A percentile compares a stretch with the other conserved stretches of the same genome.
These are phyloP conservation scores for Exocentrus adspersus DNA, from an alignment of 2,888 invertebrate genomes.

Conservation along the genomic window DNA sequence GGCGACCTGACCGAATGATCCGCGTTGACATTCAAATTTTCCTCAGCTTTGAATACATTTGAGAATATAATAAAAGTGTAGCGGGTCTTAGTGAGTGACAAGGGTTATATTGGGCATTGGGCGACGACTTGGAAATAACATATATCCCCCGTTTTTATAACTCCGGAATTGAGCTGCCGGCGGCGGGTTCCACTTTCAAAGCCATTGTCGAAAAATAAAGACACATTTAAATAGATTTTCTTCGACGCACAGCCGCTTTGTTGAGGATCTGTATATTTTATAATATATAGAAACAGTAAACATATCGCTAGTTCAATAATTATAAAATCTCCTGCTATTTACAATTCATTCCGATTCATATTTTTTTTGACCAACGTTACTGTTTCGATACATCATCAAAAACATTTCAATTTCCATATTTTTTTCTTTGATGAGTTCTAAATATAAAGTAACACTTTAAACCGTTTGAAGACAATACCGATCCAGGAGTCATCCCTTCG, in stretches of 20 bases:
- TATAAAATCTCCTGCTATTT: no score
- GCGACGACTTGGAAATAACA: constrained; percentile 50
- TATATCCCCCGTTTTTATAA: constrained; percentile 50
- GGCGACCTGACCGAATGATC: constrained; percentile 59
- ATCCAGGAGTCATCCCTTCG: background rate
- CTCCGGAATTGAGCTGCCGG: constrained; percentile 40
- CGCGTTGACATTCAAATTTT: constrained; percentile 66
- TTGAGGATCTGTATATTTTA: no score
- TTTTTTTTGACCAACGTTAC: no score
- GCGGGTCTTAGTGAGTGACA: constrained; percentile 54
- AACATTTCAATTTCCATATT: no score
- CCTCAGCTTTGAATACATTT: constrained; percentile 60
- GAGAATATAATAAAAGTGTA: constrained; percentile 58
- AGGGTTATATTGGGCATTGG: constrained; percentile 50
- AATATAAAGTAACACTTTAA: no score
- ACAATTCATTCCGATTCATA: no score
- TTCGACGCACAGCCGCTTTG: no score
- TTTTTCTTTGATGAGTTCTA: no score
- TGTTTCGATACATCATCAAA: no score
- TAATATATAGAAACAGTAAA: no score
- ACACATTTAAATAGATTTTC: constrained; percentile 50
- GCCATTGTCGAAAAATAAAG: constrained; percentile 49
- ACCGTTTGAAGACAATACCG: constrained; percentile 6
- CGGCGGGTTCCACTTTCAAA: constrained; percentile 52
- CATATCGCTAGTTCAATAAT: no score